These are phyloP conservation scores for Lepidostoma basale DNA, from an alignment of 1,140 invertebrate genomes.

Conservation along the genomic window DNA sequence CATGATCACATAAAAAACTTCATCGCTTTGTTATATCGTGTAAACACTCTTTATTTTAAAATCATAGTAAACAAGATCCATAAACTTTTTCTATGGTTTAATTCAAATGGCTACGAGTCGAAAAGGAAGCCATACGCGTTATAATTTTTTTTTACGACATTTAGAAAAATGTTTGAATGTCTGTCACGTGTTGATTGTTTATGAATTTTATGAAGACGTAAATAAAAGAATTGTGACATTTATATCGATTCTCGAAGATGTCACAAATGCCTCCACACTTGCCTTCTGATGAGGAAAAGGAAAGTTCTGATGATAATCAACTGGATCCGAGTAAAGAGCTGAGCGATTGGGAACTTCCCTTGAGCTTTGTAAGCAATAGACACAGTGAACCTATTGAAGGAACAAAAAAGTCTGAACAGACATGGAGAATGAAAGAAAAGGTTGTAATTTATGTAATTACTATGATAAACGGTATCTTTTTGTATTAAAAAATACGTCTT, in stretches of 20 bases:
- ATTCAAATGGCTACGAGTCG: constrained; percentile 2
- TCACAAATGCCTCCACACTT: constrained; percentile 60
- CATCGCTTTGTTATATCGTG: too few species aligned
- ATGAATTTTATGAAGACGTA: constrained; percentile 36
- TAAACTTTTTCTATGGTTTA: background rate
- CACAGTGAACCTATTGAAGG: constrained; percentile 80
- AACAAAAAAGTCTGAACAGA: constrained; percentile 73
- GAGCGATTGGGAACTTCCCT: constrained; percentile 67
- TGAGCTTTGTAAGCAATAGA: constrained; percentile 72
- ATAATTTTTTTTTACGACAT: constrained; percentile 27
- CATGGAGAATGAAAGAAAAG: constrained; percentile 91
- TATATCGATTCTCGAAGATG: constrained; percentile 55
- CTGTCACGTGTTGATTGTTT: constrained; percentile 39
- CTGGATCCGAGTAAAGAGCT: constrained; percentile 72
- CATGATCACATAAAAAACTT: too few species aligned
- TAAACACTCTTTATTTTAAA: too few species aligned
- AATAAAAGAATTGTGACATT: constrained; percentile 47
- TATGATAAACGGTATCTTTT: too few species aligned
- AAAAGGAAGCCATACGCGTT: constrained; percentile 13
- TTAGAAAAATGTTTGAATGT: constrained; percentile 35
- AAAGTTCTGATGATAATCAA: constrained; percentile 79
- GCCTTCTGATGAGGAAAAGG: constrained; percentile 61
- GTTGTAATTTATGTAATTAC: constrained; percentile 59
- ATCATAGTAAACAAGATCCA: too few species aligned
- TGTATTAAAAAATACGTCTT: too few species aligned